Evolutionary conservation across 2,888 invertebrate genomes (phyloP), one percentile per base, ranked within the genome.

Genomic region (Siphonodentalium dalli): DNA sequence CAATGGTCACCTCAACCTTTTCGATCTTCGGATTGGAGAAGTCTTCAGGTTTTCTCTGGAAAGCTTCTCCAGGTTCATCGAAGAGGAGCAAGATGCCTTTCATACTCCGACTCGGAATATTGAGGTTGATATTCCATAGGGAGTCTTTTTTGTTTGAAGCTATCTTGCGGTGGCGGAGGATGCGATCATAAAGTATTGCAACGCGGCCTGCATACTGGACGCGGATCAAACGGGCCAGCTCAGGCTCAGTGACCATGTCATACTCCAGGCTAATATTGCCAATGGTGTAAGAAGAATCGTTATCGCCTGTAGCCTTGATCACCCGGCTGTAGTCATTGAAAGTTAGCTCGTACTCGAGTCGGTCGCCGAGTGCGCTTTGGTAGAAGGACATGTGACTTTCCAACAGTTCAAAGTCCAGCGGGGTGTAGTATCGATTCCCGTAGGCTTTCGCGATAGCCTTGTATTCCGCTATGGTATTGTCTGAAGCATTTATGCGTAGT

Each of bases 41-140:
- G 8, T 11, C 11, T 43, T 58, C 51, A 20, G 45, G 26, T 6
- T 21, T 24, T 47, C 43, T 33, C 37, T 23, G 6, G 15, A 18
- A 48, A 35, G 44, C 34, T 27, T 27, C 15, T 20, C 38, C 38
- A 9, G 43, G 58, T 29, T 56, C 58, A 47, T 57, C 59, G 35
- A 59, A 61, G 18, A 61, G 18, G 54, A 63, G 52, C 9, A 61
- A 37, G 35, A 63, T 61, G n/a, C 57, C 62, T 45, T 58, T 60
- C 65, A 61, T 65, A 40, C 52, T 56, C 33, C 58, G 11, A 24
- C 57, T 58, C 1, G 57, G 55, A 3, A 58, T 54, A 53, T 56
- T 65, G 7, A 62, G 24, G 27, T 56, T 58, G 7, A 65, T 50
- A 27, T 61, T 65, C 57, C 63, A 65, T 3, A 59, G 45, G 20